phyloP scores from a whole-genome alignment of 2,113 vertebrate species.

The human (Homo sapiens) region DNA sequence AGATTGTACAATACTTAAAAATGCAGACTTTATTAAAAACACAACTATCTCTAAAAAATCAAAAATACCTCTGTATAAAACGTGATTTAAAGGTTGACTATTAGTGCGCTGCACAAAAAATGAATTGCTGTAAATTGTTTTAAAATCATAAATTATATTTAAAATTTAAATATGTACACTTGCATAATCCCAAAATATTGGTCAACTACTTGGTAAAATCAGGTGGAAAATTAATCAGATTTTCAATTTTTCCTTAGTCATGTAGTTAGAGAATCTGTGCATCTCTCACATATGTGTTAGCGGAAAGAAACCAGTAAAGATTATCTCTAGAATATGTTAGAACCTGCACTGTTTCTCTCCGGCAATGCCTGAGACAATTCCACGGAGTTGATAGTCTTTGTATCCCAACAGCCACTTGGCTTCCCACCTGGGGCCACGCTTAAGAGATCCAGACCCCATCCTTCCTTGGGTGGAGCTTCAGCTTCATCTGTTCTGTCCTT shows the following conservation, averaged over 20 bases:
- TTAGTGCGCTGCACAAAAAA: neutral
- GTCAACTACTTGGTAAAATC: neutral
- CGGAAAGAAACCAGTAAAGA: neutral
- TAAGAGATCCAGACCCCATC: too few relatives aligned
- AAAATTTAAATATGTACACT: neutral
- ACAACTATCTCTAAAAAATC: neutral
- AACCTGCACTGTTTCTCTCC: neutral
- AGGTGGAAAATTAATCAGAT: neutral
- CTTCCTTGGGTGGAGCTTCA: rapidly evolving
- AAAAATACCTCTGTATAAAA: neutral
- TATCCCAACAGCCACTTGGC: neutral
- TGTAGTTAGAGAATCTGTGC: neutral
- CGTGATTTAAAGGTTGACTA: neutral
- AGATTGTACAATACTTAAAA: neutral
- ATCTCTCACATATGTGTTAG: neutral
- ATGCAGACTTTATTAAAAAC: neutral
- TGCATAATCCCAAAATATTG: neutral
- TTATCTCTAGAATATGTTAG: neutral
- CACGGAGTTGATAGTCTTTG: neutral
- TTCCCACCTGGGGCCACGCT: too few relatives aligned
- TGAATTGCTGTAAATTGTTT: neutral
- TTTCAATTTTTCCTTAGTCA: neutral
- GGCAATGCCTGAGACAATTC: neutral
- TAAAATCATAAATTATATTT: neutral
- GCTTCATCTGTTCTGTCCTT: neutral